Evolutionary conservation across 1,140 invertebrate species (phyloP), one percentile per base, ranked within the genome.

Genomic region (Portunus trituberculatus): DNA sequence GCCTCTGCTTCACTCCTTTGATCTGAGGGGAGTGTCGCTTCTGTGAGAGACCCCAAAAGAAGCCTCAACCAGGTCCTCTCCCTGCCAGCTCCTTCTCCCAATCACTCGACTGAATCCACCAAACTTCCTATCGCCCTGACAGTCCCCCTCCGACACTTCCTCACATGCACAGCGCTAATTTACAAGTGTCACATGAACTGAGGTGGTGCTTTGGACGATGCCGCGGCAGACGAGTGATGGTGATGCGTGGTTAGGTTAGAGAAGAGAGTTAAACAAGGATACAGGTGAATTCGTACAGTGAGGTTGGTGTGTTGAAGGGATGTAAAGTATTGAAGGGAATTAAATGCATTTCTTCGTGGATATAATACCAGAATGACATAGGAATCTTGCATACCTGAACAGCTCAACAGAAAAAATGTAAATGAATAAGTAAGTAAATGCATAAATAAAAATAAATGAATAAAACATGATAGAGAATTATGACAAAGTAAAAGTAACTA

Each of bases 101-200:
- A 76, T 76, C 16, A 25, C 67, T 76, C 20, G 20, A 76, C 67
- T 76, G 67, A 76, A 76, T 76, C 12, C 67, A 76, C 12, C 20
- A 76, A 76, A 76, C 67, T 76, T 76, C 67, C 67, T n/a, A 76
- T 76, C 67, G n/a, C 67, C 20, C n/a, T 76, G 67, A 76, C 67
- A 76, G n/a, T 20, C 67, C 16, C n/a, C 20, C 67, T 20, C n/a
- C 20, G 20, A 12, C 67, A 20, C 52, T 59, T 20, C 52, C 16
- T 20, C 16, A 59, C 8, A 10, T 20, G 16, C 2, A 20, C 16
- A 59, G 12, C 52, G 52, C 52, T 59, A 20, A 59, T 59, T 59
- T 59, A 59, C 52, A 20, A 6, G 16, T 20, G 52, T 4, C 52
- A 59, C 10, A 10, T 59, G 12, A 59, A 59, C 52, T 12, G 16